Evolutionary conservation across 2,888 invertebrate species (phyloP).

Genomic region (Amiota mariae): DNA sequence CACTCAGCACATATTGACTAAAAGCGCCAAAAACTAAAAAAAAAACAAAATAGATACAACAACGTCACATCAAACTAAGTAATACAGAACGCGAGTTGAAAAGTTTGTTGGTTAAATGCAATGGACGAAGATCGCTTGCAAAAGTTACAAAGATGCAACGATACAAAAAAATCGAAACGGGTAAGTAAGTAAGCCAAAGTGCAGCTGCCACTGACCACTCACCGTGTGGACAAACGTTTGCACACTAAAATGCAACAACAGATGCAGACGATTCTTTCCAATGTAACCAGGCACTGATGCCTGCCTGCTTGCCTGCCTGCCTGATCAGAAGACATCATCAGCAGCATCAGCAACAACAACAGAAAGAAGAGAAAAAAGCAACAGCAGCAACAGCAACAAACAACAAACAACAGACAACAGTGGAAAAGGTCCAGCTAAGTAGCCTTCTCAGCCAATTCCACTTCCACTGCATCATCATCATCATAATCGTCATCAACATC

Average conservation of each 20-base stretch:
- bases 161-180: not conserved
- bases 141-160: not conserved
- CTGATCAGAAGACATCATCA: conserved; percentile 18
- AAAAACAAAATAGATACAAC: conserved; percentile 30
- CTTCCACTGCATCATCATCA: conserved; percentile 13
- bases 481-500: conserved; percentile 29
- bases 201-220: conserved; percentile 64
- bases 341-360: conserved; percentile 6
- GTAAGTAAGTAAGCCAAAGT: conserved; percentile 19
- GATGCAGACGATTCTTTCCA: not conserved
- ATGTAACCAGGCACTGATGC: not conserved
- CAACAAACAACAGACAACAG: conserved; percentile 13
- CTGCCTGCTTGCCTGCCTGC: conserved; percentile 31
- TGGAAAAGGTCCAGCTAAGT: conserved; percentile 7
- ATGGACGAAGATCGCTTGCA: not conserved
- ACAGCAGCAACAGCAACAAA: conserved; percentile 44
- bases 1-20: not conserved
- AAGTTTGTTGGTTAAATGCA: not conserved
- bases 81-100: not conserved
- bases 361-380: conserved; percentile 22
- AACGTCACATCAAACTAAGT: conserved; percentile 40
- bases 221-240: conserved; percentile 73
- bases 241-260: conserved; percentile 70
- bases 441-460: conserved; percentile 1
- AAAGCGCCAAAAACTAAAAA: conserved; percentile 27